Evolutionary conservation across 1,140 invertebrate species (phyloP).

Genomic region (Cyrtorhinus lividipennis): DNA sequence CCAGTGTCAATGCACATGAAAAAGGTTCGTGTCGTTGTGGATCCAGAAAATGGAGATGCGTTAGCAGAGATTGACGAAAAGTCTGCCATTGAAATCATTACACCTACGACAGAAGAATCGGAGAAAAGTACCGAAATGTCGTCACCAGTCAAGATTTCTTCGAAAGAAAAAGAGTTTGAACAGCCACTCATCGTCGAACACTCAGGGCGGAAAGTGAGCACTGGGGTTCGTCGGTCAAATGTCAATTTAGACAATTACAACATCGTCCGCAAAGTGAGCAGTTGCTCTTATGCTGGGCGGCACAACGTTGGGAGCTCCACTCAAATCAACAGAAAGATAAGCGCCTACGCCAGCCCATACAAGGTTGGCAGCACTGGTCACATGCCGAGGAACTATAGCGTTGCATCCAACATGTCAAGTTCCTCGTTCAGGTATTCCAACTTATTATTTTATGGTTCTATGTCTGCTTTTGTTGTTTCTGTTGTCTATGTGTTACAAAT

Average conservation of each 20-base stretch:
- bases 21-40: slow-evolving; percentile 32
- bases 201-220: slow-evolving; percentile 1
- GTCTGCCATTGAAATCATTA: not conserved
- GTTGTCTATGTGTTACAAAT: too few relatives aligned
- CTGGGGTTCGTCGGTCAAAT: not conserved
- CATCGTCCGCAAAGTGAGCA: slow-evolving; percentile 14
- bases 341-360: slow-evolving; percentile 28
- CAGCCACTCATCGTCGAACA: slow-evolving; percentile 1
- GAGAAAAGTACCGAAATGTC: not conserved
- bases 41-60: not conserved
- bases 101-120: not conserved
- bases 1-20: slow-evolving; percentile 67
- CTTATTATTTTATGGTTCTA: too few relatives aligned
- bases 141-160: not conserved
- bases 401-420: slow-evolving; percentile 38
- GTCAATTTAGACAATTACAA: slow-evolving; percentile 9
- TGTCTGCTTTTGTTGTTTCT: too few relatives aligned
- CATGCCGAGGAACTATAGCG: slow-evolving; percentile 22
- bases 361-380: slow-evolving; percentile 23
- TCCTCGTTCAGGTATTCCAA: slow-evolving; percentile 67
- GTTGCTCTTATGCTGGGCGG: slow-evolving; percentile 30
- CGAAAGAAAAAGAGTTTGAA: slow-evolving; percentile 7
- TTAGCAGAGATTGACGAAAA: not conserved
- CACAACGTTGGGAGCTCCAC: slow-evolving; percentile 39
- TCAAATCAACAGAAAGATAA: slow-evolving; percentile 32